phyloP scores from a whole-genome alignment of 2,113 vertebrate genomes.

The Rattus rattus region DNA sequence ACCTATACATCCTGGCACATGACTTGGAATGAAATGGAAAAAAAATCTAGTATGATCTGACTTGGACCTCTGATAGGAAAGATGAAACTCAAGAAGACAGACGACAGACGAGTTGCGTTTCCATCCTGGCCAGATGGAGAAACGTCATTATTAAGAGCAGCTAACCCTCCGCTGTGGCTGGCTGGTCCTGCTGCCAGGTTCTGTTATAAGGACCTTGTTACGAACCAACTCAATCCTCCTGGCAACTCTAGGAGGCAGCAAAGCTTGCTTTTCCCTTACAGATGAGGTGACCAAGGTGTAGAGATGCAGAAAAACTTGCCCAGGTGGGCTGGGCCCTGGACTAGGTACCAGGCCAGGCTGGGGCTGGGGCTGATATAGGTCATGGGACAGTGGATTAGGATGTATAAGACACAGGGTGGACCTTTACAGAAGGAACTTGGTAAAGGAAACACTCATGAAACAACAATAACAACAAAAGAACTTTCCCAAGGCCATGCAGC shows the following conservation, averaged over 20 bases:
- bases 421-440: background rate
- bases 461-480: background rate
- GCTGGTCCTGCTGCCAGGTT: background rate
- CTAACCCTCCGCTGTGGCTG: background rate
- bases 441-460: background rate
- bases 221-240: background rate
- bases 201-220: background rate
- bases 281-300: background rate
- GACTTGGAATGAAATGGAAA: slow-evolving; percentile 39
- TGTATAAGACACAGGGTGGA: background rate
- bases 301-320: slow-evolving; percentile 26
- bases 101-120: background rate
- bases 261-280: background rate
- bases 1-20: slow-evolving; percentile 33
- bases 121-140: background rate
- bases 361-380: background rate
- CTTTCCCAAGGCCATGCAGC: background rate
- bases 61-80: slow-evolving; percentile 39
- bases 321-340: background rate
- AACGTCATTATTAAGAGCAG: background rate
- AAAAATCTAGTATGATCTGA: background rate
- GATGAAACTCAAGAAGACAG: background rate
- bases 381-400: background rate
- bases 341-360: background rate
- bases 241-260: background rate